Base-by-base conservation (phyloP, 2,113 vertebrate genomes). In the Himantopus leucocephalus region DNA sequence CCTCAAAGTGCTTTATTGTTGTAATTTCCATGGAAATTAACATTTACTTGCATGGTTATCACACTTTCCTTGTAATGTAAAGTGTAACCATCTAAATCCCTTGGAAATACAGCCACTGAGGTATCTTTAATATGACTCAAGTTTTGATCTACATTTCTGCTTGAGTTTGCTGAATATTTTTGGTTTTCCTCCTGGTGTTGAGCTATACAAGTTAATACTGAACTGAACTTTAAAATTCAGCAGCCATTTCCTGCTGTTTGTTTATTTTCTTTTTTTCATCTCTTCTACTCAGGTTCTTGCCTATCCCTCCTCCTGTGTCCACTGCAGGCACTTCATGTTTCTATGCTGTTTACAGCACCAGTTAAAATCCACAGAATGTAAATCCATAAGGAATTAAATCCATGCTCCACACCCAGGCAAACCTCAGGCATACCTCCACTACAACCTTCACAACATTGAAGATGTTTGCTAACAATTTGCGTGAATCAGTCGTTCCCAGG, bases 11-110 rank as follows among this genome's bases (percentile, higher is more conserved):
- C 52, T 97, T 97, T 97, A 95, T 85, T 95, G 91, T 94, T 92
- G 88, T 85, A 97, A 97, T 97, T 97, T 97, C 94, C 86, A 87
- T 95, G 96, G 94, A 97, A 95, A 97, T 96, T 97, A 96, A 92
- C 88, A 82, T 79, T 84, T 95, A 82, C 92, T 78, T 87, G 80
- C 73, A 58, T 41, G 73, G 62, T 95, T 97, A 95, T 92, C 88
- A 86, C 72, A 67, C 37, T 94, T 91, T 58, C 47, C 13, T 72
- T 87, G 60, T 63, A 79, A 90, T 41, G 71, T 80, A 75, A 87
- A 27, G 24, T 81, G 91, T 64, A 94, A 82, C 60, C 43, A 70
- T 48, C 92, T 87, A 95, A 85, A 89, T 79, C 43, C 68, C 64
- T 81, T 56, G 85, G 80, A 97, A 96, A 92, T 96, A 96, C 34